phyloP scores from a whole-genome alignment of 1,140 invertebrate species.

The Spodoptera litura region DNA sequence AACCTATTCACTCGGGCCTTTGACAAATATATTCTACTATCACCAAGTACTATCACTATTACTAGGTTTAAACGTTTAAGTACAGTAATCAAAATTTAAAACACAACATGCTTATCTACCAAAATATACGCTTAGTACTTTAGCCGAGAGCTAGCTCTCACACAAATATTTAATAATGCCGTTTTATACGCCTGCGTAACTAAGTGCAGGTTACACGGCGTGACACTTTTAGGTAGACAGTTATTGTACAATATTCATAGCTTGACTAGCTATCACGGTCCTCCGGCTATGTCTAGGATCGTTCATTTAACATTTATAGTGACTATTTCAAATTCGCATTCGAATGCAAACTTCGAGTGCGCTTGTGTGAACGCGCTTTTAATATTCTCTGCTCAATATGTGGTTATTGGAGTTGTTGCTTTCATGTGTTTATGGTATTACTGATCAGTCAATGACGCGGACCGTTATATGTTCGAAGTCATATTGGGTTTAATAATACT shows the following conservation, averaged over 20 bases:
- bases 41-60: no score
- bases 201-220: conserved; percentile 12
- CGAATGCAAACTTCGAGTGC: conserved; percentile 54
- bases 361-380: conserved; percentile 40
- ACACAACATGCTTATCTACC: no score
- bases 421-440: conserved; percentile 40
- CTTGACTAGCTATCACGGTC: conserved; percentile 17
- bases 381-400: conserved; percentile 59
- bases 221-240: conserved; percentile 36
- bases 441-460: neutral
- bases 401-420: conserved; percentile 52
- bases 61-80: no score
- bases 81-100: no score
- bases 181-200: neutral
- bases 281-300: conserved; percentile 31
- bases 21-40: no score
- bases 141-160: neutral
- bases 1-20: no score
- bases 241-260: conserved; percentile 42
- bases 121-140: no score
- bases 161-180: conserved; percentile 4
- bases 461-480: neutral
- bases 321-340: conserved; percentile 62
- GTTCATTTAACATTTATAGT: conserved; percentile 63
- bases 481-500: neutral